These are phyloP conservation scores for Tachycineta bicolor DNA, from an alignment of 2,113 vertebrate genomes.

Conservation along the genomic window DNA sequence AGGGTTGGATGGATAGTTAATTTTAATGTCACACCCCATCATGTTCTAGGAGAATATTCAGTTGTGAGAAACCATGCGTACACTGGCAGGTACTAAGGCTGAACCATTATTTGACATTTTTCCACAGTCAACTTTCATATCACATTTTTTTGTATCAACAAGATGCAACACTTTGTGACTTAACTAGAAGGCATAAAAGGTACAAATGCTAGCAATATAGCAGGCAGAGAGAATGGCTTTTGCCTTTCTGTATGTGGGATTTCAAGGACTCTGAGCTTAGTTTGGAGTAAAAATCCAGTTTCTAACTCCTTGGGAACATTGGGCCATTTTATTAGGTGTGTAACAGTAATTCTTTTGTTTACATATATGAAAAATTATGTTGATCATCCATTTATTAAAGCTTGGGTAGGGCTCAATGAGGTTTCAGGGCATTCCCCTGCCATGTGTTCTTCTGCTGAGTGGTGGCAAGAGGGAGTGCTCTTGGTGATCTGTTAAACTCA, in stretches of 20 bases:
- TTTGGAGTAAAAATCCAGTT: not conserved
- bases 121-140: not conserved
- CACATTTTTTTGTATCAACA: not conserved
- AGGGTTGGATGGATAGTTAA: not conserved
- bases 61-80: not conserved
- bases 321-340: not conserved
- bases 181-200: not conserved
- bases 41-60: not conserved
- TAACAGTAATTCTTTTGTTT: not conserved
- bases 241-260: fast-evolving
- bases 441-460: not conserved
- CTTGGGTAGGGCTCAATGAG: not conserved
- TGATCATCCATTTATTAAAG: not conserved
- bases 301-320: not conserved
- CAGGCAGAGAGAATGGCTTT: not conserved
- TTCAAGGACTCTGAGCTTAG: not conserved
- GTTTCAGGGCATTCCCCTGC: not conserved
- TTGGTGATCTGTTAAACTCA: not conserved
- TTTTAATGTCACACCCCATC: not conserved
- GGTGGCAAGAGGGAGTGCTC: not conserved
- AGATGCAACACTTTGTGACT: not conserved
- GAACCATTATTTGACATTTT: not conserved
- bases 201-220: not conserved
- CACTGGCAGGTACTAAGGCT: not conserved
- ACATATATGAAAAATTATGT: not conserved